Conservation (phyloP, 1,140 invertebrate genomes). For the Cataglyphis hispanica region DNA sequence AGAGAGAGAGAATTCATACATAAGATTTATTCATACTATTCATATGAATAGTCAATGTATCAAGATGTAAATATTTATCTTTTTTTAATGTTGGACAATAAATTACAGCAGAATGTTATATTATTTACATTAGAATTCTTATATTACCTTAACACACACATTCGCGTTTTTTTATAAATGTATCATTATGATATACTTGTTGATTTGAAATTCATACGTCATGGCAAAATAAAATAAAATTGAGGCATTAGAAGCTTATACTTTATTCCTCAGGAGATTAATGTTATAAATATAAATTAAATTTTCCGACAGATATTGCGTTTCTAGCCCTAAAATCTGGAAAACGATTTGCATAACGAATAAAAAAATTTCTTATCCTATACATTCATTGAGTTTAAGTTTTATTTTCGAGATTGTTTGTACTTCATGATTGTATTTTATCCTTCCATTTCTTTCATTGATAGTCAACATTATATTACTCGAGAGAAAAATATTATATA, state of each 20-base stretch:
- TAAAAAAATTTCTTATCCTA: not conserved
- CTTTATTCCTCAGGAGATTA: not conserved
- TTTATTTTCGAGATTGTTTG: conserved; percentile 28
- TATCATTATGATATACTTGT: conserved; percentile 5
- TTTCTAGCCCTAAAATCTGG: not conserved
- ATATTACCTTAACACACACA: not conserved
- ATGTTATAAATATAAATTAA: conserved; percentile 16
- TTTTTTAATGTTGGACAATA: conserved; percentile 43
- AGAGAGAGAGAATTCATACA: not conserved
- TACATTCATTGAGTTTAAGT: not conserved
- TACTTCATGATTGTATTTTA: not conserved
- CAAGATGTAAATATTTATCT: conserved; percentile 8
- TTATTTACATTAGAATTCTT: conserved; percentile 27
- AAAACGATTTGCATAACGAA: not conserved
- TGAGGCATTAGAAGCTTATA: not conserved
- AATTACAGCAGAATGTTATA: conserved; percentile 24
- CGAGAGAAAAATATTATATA: not conserved
- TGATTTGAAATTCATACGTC: not conserved
- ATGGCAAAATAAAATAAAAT: conserved; percentile 3
- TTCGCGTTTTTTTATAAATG: conserved; percentile 15
- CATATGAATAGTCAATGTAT: not conserved
- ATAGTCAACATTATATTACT: not conserved
- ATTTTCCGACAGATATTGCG: not conserved
- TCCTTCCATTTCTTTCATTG: not conserved
- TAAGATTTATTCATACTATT: conserved; percentile 13